Evolutionary conservation across 2,113 vertebrate genomes (phyloP), one percentile per base, ranked within the genome.

Genomic region (Xyliphius kryptos): DNA sequence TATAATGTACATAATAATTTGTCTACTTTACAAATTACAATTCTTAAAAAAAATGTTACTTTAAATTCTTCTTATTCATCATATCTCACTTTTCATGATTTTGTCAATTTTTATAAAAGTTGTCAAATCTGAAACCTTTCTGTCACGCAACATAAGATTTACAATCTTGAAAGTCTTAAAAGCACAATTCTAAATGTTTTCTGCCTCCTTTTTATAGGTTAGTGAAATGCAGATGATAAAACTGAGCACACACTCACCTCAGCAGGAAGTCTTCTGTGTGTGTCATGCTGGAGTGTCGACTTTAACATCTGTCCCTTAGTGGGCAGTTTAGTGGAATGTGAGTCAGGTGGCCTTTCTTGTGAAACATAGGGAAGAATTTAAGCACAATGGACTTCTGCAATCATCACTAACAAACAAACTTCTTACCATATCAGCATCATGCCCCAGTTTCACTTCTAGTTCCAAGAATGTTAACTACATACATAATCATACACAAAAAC

Each of bases 401-500:
- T 12, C 37, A 47, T 10, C 56, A 46, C 53, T 63, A 13, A 52
- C 48, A 17, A 36, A 53, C 12, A 19, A 3, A 7, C 13, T 36
- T 61, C 61, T 71, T 63, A 47, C 47, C 63, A 26, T 43, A 67
- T 61, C 19, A 57, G 54, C 52, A 66, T 26, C 36, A 47, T 56
- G 52, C 16, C 15, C 52, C 37, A 20, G 12, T 67, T 67, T 71
- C 47, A 71, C 63, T 71, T 71, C 63, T 37, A 14, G 8, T 38
- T 84, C 81, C 67, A 87, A 85, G 26, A 32, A 32, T 32, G 26
- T 32, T 32, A 1, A 32, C 7, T 5, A 2, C 67, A 79, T 85
- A 26, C 80, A 81, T n/a, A 86, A 53, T 51, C 86, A 6, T 10
- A 76, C 79, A 49, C 13, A n/a, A 81, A 67, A 81, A 84, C 48